Evolutionary conservation across 2,797 vertebrate species (phyloP).

Genomic region (Sebastes aleutianus): DNA sequence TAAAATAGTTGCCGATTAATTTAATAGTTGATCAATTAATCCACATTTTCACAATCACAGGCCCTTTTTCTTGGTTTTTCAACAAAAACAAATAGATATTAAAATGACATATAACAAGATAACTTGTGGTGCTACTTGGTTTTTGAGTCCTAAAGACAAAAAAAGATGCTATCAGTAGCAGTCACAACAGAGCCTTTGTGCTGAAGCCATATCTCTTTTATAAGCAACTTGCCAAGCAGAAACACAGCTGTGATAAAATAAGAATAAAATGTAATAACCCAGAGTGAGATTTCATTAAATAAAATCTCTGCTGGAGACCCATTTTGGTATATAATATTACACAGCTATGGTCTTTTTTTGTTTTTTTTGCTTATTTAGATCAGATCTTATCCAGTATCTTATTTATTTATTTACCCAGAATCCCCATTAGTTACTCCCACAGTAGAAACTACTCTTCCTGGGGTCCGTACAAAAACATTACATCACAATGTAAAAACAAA

Average conservation of each 20-base stretch:
- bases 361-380: too few species aligned
- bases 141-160: neutral
- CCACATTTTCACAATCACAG: too few species aligned
- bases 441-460: too few species aligned
- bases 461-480: too few species aligned
- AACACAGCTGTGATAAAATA: constrained; percentile 10
- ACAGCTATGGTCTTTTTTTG: neutral
- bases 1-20: too few species aligned
- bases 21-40: too few species aligned
- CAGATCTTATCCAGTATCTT: neutral
- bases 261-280: neutral
- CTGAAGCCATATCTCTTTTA: neutral
- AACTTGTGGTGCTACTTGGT: neutral
- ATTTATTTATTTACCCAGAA: neutral
- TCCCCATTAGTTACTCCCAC: too few species aligned
- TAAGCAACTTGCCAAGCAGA: neutral
- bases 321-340: neutral
- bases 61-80: neutral
- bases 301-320: neutral
- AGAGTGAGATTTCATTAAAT: neutral
- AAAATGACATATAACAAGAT: neutral
- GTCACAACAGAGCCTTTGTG: constrained; percentile 10
- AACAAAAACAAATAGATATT: neutral
- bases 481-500: too few species aligned
- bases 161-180: neutral